Evolutionary conservation across 2,797 vertebrate species (phyloP).

Genomic region (Sphenopsis melanotis): DNA sequence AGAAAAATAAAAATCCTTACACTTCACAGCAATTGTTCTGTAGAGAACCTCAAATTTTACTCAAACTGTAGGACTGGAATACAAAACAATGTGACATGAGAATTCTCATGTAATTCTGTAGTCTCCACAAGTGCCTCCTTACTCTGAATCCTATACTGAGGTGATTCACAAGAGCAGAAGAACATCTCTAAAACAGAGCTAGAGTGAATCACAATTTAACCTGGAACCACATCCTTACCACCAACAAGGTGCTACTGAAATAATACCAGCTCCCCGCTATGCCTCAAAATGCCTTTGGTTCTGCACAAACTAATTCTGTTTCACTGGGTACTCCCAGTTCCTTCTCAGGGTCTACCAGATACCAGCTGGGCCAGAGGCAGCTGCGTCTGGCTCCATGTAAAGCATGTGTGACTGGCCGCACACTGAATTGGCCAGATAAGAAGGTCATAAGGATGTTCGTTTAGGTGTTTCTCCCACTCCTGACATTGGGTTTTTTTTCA

Average conservation of each 20-base stretch:
- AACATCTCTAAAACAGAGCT: background rate
- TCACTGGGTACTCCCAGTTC: background rate
- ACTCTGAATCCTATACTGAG: background rate
- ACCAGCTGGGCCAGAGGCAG: background rate
- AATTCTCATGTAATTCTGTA: background rate
- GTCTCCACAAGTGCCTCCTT: background rate
- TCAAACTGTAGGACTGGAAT: background rate
- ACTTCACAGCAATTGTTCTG: background rate
- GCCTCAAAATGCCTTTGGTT: background rate
- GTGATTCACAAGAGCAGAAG: background rate
- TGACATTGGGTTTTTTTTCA: no score
- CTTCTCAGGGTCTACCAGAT: background rate
- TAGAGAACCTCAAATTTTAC: background rate
- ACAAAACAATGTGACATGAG: background rate
- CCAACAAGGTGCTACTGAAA: background rate
- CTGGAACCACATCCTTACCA: background rate
- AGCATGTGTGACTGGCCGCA: background rate
- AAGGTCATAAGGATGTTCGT: background rate
- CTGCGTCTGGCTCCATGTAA: background rate
- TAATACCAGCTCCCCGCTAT: background rate
- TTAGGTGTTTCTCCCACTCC: background rate
- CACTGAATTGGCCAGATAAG: background rate
- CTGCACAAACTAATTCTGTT: background rate
- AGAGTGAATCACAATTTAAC: background rate
- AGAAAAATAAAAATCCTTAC: background rate